Base-by-base conservation (phyloP, 1,140 invertebrate species). In the roundworm (Caenorhabditis elegans) region DNA sequence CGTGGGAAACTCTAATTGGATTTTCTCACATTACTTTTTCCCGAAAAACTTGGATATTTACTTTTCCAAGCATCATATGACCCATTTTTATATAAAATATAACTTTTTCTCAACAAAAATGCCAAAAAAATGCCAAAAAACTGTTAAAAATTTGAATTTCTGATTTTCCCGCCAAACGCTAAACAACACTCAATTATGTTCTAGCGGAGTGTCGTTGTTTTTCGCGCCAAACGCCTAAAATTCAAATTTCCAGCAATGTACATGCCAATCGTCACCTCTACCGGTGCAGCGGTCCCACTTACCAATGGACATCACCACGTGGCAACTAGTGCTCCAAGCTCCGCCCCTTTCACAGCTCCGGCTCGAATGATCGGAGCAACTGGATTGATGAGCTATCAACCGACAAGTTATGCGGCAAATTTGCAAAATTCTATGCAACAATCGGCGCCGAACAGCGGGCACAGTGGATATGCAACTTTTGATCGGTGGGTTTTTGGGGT, bases 371-470 rank as follows among this genome's bases (percentile, higher is more conserved):
- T 70, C 8, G 60, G 60, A 34, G 60, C 60, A 6, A 70, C 60
- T 15, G 60, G 60, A 22, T 22, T 70, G 8, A 70, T 70, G 60
- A 70, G 60, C n/a, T 70, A 70, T 10, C 60, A 83, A 22, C 65
- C 28, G 79, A 80, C 55, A 13, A 48, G 39, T 0, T 80, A 90
- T 93, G 93, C n/a, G n/a, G n/a, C 82, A 91, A 85, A 28, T 83
- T 80, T 77, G 84, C 86, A 70, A 83, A 76, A 13, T 82, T 84
- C 48, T 60, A 80, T 49, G 78, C 84, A 19, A 91, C 92, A 28
- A 86, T 87, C 49, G 80, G 28, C 26, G 86, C 85, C 83, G 90
- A 88, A 77, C 90, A 91, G 83, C 91, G 77, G 75, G 17, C 53
- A 36, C 1, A 53, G 13, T n/a, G 60, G 60, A n/a, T 70, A 70